These are phyloP conservation scores for Antechinus stuartii DNA, from an alignment of 2,113 vertebrate species.

Conservation along the genomic window DNA sequence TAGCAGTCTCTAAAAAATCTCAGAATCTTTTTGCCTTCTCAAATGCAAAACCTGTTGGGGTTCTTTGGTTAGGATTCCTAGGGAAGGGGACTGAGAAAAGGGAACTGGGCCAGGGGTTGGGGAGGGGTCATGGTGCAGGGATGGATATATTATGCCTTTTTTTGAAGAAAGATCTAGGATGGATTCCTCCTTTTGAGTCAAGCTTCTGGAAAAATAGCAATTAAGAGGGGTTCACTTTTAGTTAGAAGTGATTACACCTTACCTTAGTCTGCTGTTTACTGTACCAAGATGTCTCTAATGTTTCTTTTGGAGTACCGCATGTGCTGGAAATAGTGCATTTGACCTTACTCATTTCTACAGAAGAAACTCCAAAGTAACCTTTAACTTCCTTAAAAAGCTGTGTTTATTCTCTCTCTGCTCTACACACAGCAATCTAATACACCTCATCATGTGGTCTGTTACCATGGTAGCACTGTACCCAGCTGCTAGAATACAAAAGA, in stretches of 20 bases:
- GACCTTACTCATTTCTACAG: constrained; percentile 77
- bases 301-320: constrained; percentile 68
- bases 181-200: constrained; percentile 73
- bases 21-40: constrained; percentile 17
- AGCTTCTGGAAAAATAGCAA: neutral
- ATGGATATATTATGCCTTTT: constrained; percentile 44
- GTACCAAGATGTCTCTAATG: constrained; percentile 67
- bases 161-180: constrained; percentile 42
- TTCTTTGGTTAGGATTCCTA: neutral
- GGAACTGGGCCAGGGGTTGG: neutral
- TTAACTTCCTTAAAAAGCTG: constrained; percentile 87
- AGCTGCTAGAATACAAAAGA: constrained; percentile 91
- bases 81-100: neutral
- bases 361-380: constrained; percentile 87
- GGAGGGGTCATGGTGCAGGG: neutral
- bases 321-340: constrained; percentile 74
- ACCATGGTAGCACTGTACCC: constrained; percentile 94
- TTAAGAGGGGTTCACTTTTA: constrained; percentile 51
- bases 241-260: constrained; percentile 72
- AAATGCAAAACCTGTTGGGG: constrained; percentile 27
- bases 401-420: constrained; percentile 87
- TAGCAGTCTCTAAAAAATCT: constrained; percentile 48
- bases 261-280: constrained; percentile 82
- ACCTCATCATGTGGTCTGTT: constrained; percentile 98
- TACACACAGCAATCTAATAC: constrained; percentile 95